Evolutionary conservation across 2,113 vertebrate genomes (phyloP).

Genomic region (Tragelaphus buxtoni): DNA sequence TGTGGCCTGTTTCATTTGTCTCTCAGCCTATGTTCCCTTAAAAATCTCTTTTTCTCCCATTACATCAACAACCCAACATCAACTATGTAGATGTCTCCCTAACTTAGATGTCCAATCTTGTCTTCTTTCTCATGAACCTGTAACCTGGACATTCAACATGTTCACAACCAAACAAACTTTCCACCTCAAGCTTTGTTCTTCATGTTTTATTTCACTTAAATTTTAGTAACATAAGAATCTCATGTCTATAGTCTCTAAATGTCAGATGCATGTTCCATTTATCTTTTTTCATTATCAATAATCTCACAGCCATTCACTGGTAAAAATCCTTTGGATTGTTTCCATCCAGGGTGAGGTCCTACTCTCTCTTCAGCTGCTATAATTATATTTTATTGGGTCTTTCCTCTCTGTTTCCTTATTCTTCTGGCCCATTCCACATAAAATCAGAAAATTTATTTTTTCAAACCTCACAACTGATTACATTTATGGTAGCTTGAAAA

Average conservation of each 20-base stretch:
- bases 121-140: not conserved
- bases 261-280: not conserved
- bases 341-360: not conserved
- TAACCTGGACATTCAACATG: not conserved
- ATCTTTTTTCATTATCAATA: not conserved
- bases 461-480: not conserved
- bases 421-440: not conserved
- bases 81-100: not conserved
- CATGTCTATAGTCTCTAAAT: not conserved
- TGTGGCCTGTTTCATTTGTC: not conserved
- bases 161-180: not conserved
- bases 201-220: not conserved
- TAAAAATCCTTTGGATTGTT: not conserved
- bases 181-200: not conserved
- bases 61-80: not conserved
- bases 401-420: not conserved
- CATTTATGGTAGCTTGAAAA: not conserved
- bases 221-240: not conserved
- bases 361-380: not conserved
- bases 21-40: not conserved
- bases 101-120: not conserved
- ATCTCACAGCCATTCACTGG: not conserved
- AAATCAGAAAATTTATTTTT: not conserved
- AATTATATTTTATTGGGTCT: not conserved
- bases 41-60: not conserved